phyloP scores from a whole-genome alignment of 1,140 invertebrate genomes.

The Drosophila seguyi region DNA sequence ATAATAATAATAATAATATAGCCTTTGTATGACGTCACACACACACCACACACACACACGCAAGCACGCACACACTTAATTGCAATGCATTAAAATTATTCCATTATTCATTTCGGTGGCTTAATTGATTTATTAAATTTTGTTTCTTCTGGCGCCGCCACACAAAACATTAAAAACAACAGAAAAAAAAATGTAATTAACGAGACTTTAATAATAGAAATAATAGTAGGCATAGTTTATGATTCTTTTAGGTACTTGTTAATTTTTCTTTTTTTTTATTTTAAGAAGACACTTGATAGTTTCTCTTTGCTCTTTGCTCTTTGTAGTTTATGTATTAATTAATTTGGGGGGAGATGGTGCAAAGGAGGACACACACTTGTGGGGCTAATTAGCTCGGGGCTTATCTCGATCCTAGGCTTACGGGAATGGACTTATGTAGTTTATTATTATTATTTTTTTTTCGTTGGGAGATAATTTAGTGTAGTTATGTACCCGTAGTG shows the following conservation, averaged over 20 bases:
- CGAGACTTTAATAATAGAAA: constrained; percentile 1
- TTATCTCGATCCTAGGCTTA: constrained; percentile 3
- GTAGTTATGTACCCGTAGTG: constrained; percentile 79
- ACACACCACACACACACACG: constrained; percentile 3
- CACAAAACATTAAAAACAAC: constrained; percentile 43
- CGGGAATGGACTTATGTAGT: background rate
- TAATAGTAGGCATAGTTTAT: constrained; percentile 8
- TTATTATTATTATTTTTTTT: background rate
- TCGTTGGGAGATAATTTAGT: background rate
- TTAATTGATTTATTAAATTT: constrained; percentile 50
- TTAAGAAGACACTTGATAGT: constrained; percentile 21
- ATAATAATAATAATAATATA: constrained; percentile 1
- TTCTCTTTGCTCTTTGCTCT: constrained; percentile 2
- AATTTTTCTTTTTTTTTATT: constrained; percentile 9
- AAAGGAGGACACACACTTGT: constrained; percentile 8
- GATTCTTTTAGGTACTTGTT: background rate
- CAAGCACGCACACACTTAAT: constrained; percentile 32
- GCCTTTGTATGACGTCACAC: constrained; percentile 48
- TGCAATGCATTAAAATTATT: constrained; percentile 48
- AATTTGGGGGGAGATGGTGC: background rate
- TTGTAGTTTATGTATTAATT: constrained; percentile 13
- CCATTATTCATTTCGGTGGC: constrained; percentile 15
- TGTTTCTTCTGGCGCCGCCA: constrained; percentile 31
- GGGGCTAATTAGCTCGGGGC: constrained; percentile 8
- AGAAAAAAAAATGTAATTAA: constrained; percentile 24